These are phyloP conservation scores for Schizopygopsis pylzovi DNA, from an alignment of 2,797 vertebrate genomes.

Conservation along the genomic window DNA sequence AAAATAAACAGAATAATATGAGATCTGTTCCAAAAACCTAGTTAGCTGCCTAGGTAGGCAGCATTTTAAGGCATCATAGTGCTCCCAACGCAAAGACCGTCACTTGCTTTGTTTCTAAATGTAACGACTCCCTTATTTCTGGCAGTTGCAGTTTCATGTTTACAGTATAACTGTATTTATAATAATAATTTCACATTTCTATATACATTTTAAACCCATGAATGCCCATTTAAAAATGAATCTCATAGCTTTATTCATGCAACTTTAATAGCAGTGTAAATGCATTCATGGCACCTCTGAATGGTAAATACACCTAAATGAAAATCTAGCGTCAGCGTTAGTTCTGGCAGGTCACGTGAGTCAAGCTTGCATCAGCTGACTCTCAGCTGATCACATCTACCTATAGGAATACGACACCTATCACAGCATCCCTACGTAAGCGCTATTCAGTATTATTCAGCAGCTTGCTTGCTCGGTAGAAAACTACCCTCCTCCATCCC, in stretches of 20 bases:
- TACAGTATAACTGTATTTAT: neutral
- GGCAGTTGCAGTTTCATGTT: neutral
- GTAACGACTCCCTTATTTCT: neutral
- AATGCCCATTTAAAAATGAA: neutral
- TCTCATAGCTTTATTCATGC: neutral
- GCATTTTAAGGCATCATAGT: neutral
- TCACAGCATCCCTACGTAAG: too few relatives aligned
- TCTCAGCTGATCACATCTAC: too few relatives aligned
- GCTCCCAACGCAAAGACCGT: neutral
- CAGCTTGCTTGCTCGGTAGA: too few relatives aligned
- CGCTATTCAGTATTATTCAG: too few relatives aligned
- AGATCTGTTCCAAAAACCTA: neutral
- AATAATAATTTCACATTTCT: neutral
- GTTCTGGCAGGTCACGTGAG: too few relatives aligned
- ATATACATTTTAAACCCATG: neutral
- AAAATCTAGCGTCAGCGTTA: too few relatives aligned
- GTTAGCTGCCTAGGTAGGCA: slow-evolving; percentile 1
- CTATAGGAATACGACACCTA: too few relatives aligned
- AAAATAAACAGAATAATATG: neutral
- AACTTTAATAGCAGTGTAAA: neutral
- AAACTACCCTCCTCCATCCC: too few relatives aligned
- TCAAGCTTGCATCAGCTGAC: too few relatives aligned
- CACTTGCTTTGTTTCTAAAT: neutral
- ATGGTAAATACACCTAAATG: neutral
- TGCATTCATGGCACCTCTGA: neutral